Percentiles rank a stretch among this genome's conserved stretches.
Conservation (phyloP, 2,888 invertebrate species). For the Synergus laeviventris region DNA sequence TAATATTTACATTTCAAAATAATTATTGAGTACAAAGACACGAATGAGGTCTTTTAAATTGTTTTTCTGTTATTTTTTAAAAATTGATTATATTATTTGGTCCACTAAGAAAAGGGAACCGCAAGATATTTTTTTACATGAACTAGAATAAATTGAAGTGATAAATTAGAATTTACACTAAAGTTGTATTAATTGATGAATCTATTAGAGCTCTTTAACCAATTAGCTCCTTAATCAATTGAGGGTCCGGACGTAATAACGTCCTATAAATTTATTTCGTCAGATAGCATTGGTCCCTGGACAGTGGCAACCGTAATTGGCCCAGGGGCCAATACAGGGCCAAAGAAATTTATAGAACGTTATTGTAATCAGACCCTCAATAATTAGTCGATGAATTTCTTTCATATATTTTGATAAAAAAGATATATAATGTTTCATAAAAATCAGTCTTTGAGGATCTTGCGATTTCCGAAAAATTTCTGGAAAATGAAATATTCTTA, state of each 20-base stretch:
- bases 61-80: background rate
- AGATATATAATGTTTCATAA: background rate
- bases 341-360: too few species aligned
- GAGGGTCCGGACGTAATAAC: too few species aligned
- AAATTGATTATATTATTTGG: background rate
- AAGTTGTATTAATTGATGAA: background rate
- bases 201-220: background rate
- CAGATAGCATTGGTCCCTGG: too few species aligned
- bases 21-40: background rate
- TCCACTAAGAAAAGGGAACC: slow-evolving; percentile 10
- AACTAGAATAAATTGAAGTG: background rate
- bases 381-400: background rate
- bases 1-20: background rate
- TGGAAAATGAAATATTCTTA: background rate
- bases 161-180: background rate
- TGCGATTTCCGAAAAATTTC: slow-evolving; percentile 14
- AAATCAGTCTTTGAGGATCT: background rate
- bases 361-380: too few species aligned
- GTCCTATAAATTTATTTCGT: too few species aligned
- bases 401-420: background rate
- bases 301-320: too few species aligned
- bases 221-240: too few species aligned
- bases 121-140: background rate
- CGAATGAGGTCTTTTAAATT: background rate
- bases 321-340: too few species aligned